A percentile compares a stretch with the other conserved stretches of the same genome.
These are phyloP conservation scores for Ceratosolen solmsi DNA, from an alignment of 1,140 invertebrate species.

Conservation along the genomic window DNA sequence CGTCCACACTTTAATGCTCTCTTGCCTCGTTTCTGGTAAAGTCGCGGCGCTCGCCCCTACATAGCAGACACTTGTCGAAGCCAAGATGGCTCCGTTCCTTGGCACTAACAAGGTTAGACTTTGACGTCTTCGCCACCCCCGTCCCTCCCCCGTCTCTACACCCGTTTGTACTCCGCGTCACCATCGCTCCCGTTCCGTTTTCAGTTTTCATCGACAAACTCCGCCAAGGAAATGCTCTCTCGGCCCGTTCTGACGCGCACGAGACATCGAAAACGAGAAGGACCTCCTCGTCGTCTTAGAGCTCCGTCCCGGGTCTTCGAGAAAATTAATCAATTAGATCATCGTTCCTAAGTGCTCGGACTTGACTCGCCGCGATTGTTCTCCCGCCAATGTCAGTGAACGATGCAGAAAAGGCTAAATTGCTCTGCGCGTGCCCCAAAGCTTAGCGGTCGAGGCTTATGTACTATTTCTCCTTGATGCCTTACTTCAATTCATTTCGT, in stretches of 20 bases:
- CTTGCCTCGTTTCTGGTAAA: constrained; percentile 54
- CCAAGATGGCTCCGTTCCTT: constrained; percentile 69
- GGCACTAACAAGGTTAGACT: constrained; percentile 70
- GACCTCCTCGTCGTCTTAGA: too few species aligned
- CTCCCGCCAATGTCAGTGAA: not conserved
- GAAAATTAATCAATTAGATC: constrained; percentile 72
- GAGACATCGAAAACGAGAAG: too few species aligned
- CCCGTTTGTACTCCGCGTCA: too few species aligned
- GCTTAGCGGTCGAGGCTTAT: not conserved
- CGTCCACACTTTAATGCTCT: too few species aligned
- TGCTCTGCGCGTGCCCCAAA: not conserved
- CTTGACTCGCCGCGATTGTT: constrained; percentile 28
- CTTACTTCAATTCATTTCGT: too few species aligned
- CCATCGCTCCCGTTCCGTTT: not conserved
- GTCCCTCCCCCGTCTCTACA: not conserved
- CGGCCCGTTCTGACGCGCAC: not conserved
- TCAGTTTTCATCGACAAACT: constrained; percentile 49
- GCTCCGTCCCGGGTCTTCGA: constrained; percentile 64
- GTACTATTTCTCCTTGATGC: not conserved
- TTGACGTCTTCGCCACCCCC: constrained; percentile 50
- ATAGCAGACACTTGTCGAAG: constrained; percentile 59
- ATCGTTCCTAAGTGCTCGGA: constrained; percentile 69
- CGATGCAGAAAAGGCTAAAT: constrained; percentile 21
- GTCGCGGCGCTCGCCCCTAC: constrained; percentile 23
- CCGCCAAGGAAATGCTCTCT: constrained; percentile 55